These are phyloP conservation scores for Dendrocincla fuliginosa DNA, from an alignment of 2,797 vertebrate genomes.

Conservation along the genomic window DNA sequence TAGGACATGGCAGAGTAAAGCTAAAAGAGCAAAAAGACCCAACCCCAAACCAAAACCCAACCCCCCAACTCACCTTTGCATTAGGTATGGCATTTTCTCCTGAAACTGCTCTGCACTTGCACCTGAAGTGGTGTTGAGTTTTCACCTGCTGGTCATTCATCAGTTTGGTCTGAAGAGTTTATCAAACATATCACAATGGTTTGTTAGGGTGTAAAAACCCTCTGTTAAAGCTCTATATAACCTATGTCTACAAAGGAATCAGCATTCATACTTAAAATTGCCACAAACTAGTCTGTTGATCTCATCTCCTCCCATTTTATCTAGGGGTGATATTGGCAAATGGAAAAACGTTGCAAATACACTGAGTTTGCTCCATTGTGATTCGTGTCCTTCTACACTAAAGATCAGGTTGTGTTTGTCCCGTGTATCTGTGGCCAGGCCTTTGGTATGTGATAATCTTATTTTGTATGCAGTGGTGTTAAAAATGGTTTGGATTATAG, in stretches of 20 bases:
- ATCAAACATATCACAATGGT: not conserved
- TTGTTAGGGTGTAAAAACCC: not conserved
- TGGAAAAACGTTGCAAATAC: not conserved
- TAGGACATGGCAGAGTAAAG: not conserved
- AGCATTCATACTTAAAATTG: not conserved
- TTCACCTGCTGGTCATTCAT: not conserved
- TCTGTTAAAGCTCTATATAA: not conserved
- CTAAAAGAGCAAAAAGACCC: not conserved
- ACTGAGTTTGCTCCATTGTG: not conserved
- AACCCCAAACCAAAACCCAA: not conserved
- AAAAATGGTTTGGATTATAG: not conserved
- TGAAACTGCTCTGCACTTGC: not conserved
- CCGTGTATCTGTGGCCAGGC: not conserved
- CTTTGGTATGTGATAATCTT: not conserved
- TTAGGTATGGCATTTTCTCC: not conserved
- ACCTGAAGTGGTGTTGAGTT: not conserved
- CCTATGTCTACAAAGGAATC: not conserved
- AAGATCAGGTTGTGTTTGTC: not conserved
- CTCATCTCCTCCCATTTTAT: not conserved
- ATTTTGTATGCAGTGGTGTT: not conserved
- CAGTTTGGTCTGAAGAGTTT: not conserved
- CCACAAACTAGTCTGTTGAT: not conserved
- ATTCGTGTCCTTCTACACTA: not conserved
- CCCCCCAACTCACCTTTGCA: not conserved
- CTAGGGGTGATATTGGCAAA: not conserved